Evolutionary conservation across 2,888 invertebrate species (phyloP).

Genomic region (Protodeltote pygarga): DNA sequence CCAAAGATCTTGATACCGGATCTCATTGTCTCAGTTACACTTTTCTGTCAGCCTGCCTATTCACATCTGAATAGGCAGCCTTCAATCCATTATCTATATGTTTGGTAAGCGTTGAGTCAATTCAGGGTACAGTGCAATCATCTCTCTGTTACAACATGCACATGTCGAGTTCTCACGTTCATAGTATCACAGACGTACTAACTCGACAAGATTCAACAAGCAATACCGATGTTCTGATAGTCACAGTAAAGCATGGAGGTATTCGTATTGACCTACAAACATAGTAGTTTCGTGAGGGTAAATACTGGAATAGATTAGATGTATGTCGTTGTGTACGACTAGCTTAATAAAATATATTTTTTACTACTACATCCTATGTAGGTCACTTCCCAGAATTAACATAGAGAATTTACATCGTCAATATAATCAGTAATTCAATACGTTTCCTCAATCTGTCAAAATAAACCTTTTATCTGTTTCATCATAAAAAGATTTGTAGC

Average conservation of each 20-base stretch:
- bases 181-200: neutral
- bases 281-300: too few relatives aligned
- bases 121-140: conserved; percentile 12
- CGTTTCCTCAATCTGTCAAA: neutral
- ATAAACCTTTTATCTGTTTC: conserved; percentile 1
- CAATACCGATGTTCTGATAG: conserved; percentile 4
- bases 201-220: neutral
- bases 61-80: too few relatives aligned
- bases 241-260: too few relatives aligned
- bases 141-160: conserved; percentile 10
- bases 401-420: neutral
- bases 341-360: too few relatives aligned
- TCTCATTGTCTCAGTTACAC: too few relatives aligned
- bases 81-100: too few relatives aligned
- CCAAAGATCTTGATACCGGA: too few relatives aligned
- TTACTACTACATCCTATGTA: neutral
- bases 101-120: conserved; percentile 6
- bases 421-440: neutral
- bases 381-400: neutral
- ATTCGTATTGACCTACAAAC: too few relatives aligned
- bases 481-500: conserved; percentile 3
- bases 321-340: too few relatives aligned
- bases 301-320: too few relatives aligned
- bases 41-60: too few relatives aligned
- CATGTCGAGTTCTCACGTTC: neutral